Percentiles rank a stretch among this genome's conserved stretches.
These are phyloP conservation scores for Drosophila lini DNA, from an alignment of 1,140 invertebrate species.

Conservation along the genomic window DNA sequence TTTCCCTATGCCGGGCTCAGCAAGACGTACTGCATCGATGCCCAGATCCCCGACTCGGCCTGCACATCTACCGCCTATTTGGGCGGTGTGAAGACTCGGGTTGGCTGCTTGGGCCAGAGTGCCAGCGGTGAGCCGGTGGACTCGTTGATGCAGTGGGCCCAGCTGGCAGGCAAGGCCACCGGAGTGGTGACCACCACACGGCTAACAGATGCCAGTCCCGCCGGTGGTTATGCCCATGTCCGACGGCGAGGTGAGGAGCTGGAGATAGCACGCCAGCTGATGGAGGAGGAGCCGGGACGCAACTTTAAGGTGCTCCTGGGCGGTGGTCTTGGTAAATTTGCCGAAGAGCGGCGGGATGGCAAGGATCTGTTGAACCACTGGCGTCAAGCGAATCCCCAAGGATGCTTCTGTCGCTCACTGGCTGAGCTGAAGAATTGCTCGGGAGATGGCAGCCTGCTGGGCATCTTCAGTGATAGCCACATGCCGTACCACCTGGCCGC, in stretches of 20 bases:
- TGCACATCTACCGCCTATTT: conserved; percentile 89
- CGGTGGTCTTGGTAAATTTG: conserved; percentile 88
- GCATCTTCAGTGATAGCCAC: conserved; percentile 85
- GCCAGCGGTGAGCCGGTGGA: conserved; percentile 86
- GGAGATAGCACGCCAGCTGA: conserved; percentile 87
- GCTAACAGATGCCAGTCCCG: conserved; percentile 79
- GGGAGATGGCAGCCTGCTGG: conserved; percentile 76
- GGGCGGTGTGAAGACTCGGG: conserved; percentile 89
- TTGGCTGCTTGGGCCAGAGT: conserved; percentile 87
- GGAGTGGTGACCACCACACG: conserved; percentile 79
- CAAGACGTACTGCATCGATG: conserved; percentile 89
- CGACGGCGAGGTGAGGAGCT: conserved; percentile 90
- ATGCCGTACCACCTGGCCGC: conserved; percentile 85
- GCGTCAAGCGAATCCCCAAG: conserved; percentile 64
- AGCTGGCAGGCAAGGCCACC: conserved; percentile 87
- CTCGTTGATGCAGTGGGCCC: conserved; percentile 93
- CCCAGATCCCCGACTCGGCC: conserved; percentile 92
- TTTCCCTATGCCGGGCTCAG: conserved; percentile 90
- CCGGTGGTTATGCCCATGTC: conserved; percentile 85
- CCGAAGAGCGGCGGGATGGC: conserved; percentile 85
- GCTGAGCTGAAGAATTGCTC: conserved; percentile 83
- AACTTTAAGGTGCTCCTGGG: conserved; percentile 88
- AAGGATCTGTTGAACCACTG: conserved; percentile 85
- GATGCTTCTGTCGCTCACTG: conserved; percentile 87
- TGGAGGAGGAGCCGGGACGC: conserved; percentile 86